Evolutionary conservation across 2,113 vertebrate species (phyloP).

Genomic region (Trachemys scripta): DNA sequence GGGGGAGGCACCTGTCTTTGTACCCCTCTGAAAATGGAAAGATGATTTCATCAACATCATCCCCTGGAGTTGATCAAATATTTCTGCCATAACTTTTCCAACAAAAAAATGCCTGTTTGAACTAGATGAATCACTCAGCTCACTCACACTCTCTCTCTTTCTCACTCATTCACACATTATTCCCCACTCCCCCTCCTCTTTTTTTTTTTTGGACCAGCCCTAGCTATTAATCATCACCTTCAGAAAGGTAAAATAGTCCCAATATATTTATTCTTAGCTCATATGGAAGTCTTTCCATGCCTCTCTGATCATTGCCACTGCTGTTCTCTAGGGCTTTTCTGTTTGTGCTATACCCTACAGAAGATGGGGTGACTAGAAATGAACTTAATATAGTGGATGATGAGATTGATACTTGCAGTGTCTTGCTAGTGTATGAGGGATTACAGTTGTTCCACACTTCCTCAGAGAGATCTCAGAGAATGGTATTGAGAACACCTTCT

Average conservation of each 20-base stretch:
- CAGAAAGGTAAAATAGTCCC: background rate
- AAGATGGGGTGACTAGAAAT: background rate
- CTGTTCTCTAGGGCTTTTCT: constrained; percentile 6
- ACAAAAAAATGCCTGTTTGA: background rate
- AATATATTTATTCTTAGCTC: constrained; percentile 15
- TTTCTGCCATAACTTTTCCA: constrained; percentile 1
- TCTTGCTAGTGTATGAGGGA: background rate
- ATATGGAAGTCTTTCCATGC: background rate
- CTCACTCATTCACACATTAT: background rate
- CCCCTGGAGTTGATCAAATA: constrained; percentile 27
- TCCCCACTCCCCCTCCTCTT: no score
- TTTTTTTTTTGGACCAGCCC: background rate
- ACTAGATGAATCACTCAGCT: background rate
- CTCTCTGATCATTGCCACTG: background rate
- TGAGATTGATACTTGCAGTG: background rate
- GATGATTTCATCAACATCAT: constrained; percentile 17
- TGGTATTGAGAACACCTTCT: background rate
- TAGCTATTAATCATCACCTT: background rate
- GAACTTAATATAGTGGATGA: background rate
- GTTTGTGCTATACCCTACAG: constrained; percentile 10
- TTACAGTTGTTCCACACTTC: background rate
- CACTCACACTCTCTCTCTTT: background rate
- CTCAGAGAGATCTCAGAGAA: background rate
- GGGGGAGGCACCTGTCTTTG: constrained; percentile 27
- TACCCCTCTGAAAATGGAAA: constrained; percentile 51